Conservation (phyloP, 2,797 vertebrate genomes). For the Hapalemur alaotrensis region DNA sequence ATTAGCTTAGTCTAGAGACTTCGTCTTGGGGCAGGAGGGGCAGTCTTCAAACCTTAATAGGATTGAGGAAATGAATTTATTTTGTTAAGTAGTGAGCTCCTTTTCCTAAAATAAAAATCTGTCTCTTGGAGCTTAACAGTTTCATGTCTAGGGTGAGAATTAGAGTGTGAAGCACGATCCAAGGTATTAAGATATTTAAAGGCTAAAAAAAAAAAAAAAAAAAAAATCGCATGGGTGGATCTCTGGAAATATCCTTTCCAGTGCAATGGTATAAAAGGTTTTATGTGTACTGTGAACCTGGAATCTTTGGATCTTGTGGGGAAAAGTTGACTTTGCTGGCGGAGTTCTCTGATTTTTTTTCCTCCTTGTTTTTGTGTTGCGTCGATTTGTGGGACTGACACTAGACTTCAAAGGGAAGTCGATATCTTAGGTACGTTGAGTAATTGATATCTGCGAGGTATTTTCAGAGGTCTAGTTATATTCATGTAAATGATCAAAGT, state of each 20-base stretch:
- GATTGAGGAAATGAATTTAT: conserved; percentile 6
- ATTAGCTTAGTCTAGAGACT: conserved; percentile 22
- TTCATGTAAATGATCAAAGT: neutral
- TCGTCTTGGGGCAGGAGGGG: neutral
- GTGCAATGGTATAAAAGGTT: conserved; percentile 52
- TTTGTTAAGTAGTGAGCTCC: conserved; percentile 42
- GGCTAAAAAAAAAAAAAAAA: conserved; percentile 57
- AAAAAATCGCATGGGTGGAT: neutral
- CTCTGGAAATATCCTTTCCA: conserved; percentile 42
- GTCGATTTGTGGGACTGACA: conserved; percentile 54
- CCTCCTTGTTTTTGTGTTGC: conserved; percentile 49
- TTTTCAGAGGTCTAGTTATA: neutral
- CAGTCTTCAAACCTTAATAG: conserved; percentile 11
- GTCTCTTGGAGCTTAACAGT: neutral
- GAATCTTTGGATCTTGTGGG: conserved; percentile 48
- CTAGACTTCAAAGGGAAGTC: conserved; percentile 36
- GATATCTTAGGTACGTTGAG: neutral
- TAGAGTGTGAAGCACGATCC: neutral
- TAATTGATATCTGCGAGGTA: neutral
- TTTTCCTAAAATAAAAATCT: conserved; percentile 45
- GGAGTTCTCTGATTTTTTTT: neutral
- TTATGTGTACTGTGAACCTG: conserved; percentile 53
- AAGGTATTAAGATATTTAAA: conserved; percentile 51
- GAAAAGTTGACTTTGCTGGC: conserved; percentile 41
- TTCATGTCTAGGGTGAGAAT: conserved; percentile 24